Evolutionary conservation across 2,888 invertebrate genomes (phyloP), one percentile per base, ranked within the genome.

Genomic region (Rhagophthalmus giganteus): DNA sequence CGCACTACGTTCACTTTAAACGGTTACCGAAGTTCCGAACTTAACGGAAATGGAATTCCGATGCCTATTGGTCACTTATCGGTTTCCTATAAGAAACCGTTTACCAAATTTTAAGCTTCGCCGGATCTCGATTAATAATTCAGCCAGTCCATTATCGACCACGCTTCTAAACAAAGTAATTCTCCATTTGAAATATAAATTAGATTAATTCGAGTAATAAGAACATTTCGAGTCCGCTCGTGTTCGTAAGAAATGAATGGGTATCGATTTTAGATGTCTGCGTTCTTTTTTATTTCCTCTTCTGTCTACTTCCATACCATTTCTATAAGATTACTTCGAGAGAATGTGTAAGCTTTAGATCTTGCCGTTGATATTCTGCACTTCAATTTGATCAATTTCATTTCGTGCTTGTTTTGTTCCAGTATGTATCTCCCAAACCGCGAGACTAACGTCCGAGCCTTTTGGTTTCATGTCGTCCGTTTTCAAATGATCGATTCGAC

Each of bases 181-280:
- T n/a, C n/a, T n/a, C n/a, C 13, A 37, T 10, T 20, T 9, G 2
- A 13, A 37, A 37, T 37, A 13, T 13, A 37, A 37, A 20, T 7
- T 37, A 13, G 26, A 24, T 26, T 37, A 37, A 37, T 37, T 37
- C 24, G 10, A 26, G 24, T 37, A 24, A 37, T 37, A 13, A 25
- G 37, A 37, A 25, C 37, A 24, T 37, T 37, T 38, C 30, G 26
- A 47, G 37, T 33, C 44, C 25, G 26, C 37, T 44, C 38, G 34
- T 40, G 48, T 42, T 41, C 46, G 10, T 31, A 32, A 44, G 51
- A 46, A 51, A 51, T 51, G 51, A 51, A 51, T 39, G 45, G 51
- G 30, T 52, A 57, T 57, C 57, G 57, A 57, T 57, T 57, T 57
- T 57, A 49, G 52, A 52, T 55, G 57, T 52, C 57, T 51, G 57